A percentile compares a stretch with the other conserved stretches of the same genome.
phyloP scores from a whole-genome alignment of 2,113 vertebrate genomes.

The Canis aureus region DNA sequence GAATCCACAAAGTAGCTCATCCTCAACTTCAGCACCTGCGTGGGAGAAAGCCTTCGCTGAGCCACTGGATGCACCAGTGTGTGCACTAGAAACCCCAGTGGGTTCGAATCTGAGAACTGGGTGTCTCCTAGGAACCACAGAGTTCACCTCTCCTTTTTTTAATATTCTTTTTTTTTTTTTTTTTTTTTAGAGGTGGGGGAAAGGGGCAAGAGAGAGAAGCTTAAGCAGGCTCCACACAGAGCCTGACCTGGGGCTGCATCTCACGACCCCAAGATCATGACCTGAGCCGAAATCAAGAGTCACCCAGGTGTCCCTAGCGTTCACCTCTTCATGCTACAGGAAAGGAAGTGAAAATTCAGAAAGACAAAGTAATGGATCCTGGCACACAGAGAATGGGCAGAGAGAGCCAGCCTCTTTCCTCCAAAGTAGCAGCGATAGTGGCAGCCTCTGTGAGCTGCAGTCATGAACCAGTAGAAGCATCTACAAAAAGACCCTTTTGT shows the following conservation, averaged over 20 bases:
- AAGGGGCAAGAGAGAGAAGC: neutral
- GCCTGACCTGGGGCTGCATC: neutral
- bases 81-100: neutral
- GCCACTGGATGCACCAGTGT: rapidly evolving
- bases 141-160: neutral
- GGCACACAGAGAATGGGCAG: neutral
- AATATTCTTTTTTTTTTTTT: neutral
- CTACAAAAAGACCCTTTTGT: neutral
- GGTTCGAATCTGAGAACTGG: neutral
- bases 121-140: neutral
- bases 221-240: neutral
- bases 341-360: neutral
- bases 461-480: no score
- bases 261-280: neutral
- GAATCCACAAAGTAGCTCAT: slow-evolving; percentile 97
- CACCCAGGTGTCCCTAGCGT: neutral
- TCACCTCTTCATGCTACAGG: neutral
- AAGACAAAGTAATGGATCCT: neutral
- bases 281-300: neutral
- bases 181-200: neutral
- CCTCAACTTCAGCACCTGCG: slow-evolving; percentile 80
- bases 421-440: neutral
- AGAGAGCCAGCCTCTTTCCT: neutral
- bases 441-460: neutral
- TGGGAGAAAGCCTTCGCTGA: slow-evolving; percentile 50